phyloP scores from a whole-genome alignment of 2,113 vertebrate genomes.

The Galemys pyrenaicus region DNA sequence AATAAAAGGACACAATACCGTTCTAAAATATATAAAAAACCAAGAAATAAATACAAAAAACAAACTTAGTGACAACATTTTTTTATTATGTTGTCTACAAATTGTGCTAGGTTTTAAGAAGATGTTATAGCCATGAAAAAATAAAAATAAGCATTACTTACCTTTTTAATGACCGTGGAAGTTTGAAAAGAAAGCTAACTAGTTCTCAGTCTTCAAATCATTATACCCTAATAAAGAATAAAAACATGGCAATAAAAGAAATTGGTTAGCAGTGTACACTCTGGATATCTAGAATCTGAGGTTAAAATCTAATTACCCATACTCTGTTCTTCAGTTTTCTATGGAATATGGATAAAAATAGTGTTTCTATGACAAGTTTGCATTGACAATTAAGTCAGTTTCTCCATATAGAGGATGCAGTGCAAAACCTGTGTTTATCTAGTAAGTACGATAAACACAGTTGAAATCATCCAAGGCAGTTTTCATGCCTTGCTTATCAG shows the following conservation, averaged over 20 bases:
- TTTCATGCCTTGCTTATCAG: not conserved
- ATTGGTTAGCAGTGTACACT: not conserved
- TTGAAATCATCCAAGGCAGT: not conserved
- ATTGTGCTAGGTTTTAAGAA: not conserved
- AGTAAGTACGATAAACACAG: not conserved
- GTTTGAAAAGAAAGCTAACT: not conserved
- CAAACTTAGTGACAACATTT: too few relatives aligned
- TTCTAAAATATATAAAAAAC: too few relatives aligned
- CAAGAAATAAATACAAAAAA: too few relatives aligned
- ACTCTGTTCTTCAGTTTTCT: not conserved
- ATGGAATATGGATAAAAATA: not conserved
- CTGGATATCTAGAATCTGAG: not conserved
- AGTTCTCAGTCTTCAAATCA: not conserved
- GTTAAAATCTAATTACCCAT: not conserved
- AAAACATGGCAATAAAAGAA: fast-evolving
- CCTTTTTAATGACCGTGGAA: not conserved
- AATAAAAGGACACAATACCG: not conserved
- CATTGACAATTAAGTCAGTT: not conserved
- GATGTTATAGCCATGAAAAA: not conserved
- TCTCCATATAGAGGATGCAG: not conserved
- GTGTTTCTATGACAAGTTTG: not conserved
- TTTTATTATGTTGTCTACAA: not conserved
- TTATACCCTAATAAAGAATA: too few relatives aligned
- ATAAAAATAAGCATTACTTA: not conserved
- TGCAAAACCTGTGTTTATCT: not conserved